phyloP scores from a whole-genome alignment of 2,113 vertebrate genomes.

The Poeciliopsis retropinna region DNA sequence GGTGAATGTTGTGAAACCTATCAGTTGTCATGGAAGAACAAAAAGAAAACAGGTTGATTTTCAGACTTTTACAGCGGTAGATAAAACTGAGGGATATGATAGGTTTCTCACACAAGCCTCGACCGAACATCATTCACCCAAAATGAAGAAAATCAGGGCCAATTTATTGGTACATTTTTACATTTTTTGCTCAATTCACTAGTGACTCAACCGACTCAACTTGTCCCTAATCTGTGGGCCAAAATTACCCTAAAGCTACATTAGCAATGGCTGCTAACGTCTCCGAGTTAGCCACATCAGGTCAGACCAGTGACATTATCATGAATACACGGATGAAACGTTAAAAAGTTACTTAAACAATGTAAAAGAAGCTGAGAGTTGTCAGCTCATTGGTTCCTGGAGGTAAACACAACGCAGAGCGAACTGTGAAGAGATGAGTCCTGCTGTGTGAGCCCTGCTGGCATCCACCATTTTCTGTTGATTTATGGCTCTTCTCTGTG shows the following conservation, averaged over 20 bases:
- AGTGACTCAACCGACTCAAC: too few relatives aligned
- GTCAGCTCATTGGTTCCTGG: slow-evolving; percentile 41
- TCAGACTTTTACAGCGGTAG: too few relatives aligned
- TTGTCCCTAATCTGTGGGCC: too few relatives aligned
- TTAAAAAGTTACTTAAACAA: background rate
- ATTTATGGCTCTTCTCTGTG: slow-evolving; percentile 41
- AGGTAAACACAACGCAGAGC: slow-evolving; percentile 55
- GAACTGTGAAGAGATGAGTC: slow-evolving; percentile 42
- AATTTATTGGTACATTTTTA: too few relatives aligned
- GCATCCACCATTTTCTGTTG: slow-evolving; percentile 41
- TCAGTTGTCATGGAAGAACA: too few relatives aligned
- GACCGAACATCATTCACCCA: too few relatives aligned
- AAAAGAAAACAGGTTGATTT: too few relatives aligned
- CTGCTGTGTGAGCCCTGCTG: slow-evolving; percentile 29
- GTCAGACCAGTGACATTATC: background rate
- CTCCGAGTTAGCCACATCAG: background rate
- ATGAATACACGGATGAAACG: background rate
- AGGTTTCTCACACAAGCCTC: too few relatives aligned
- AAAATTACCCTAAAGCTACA: background rate
- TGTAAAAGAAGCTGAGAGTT: background rate
- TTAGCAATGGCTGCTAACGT: background rate
- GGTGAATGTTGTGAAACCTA: too few relatives aligned
- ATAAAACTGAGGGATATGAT: too few relatives aligned
- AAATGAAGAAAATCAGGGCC: too few relatives aligned
- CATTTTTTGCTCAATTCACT: too few relatives aligned